phyloP scores from a whole-genome alignment of 2,888 invertebrate genomes.

The Platerodrilus igneus region DNA sequence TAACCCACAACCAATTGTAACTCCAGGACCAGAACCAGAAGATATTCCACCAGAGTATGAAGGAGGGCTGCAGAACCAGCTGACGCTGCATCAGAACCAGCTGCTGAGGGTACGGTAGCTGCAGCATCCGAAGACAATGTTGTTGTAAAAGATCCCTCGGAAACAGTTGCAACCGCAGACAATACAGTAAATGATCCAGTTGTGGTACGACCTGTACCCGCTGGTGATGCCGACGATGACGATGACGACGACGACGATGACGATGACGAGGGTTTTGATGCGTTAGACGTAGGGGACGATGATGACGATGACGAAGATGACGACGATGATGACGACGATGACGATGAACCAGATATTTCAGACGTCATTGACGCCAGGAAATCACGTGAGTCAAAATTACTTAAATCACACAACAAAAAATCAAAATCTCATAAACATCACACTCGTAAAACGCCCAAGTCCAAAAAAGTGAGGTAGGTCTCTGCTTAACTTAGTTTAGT shows the following conservation, averaged over 20 bases:
- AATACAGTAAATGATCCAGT: conserved; percentile 28
- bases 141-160: conserved; percentile 42
- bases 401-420: conserved; percentile 43
- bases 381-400: conserved; percentile 84
- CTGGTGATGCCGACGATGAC: conserved; percentile 47
- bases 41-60: conserved; percentile 43
- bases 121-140: conserved; percentile 27
- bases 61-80: conserved; percentile 32
- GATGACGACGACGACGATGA: conserved; percentile 60
- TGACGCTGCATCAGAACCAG: conserved; percentile 32
- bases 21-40: conserved; percentile 39
- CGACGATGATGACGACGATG: conserved; percentile 64
- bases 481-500: too few species aligned
- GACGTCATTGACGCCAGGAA: conserved; percentile 65
- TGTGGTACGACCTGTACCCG: conserved; percentile 37
- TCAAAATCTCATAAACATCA: conserved; percentile 34
- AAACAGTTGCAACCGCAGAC: conserved; percentile 28
- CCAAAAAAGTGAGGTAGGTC: conserved; percentile 39
- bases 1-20: conserved; percentile 33
- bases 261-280: conserved; percentile 54
- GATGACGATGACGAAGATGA: conserved; percentile 63
- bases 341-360: conserved; percentile 63
- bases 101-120: conserved; percentile 24
- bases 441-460: conserved; percentile 32
- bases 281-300: conserved; percentile 59